A percentile compares a stretch with the other conserved stretches of the same genome.
These are phyloP conservation scores for Drosophila nr. perissopoda DNA, from an alignment of 2,888 invertebrate species.

Conservation along the genomic window DNA sequence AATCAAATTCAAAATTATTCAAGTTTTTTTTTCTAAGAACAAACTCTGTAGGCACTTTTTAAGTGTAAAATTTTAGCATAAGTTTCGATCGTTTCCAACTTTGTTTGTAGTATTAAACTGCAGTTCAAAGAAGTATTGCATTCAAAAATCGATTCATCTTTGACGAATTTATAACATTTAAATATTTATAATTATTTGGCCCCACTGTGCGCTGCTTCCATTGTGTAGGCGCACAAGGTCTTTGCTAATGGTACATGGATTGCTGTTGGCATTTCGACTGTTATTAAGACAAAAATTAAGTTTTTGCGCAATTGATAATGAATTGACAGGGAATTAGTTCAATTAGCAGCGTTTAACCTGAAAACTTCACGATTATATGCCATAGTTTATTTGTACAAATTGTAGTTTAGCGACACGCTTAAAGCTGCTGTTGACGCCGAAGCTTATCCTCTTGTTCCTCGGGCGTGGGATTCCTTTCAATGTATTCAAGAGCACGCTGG, in stretches of 20 bases:
- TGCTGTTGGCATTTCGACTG: constrained; percentile 14
- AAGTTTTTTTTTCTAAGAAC: not conserved
- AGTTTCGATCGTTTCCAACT: too few species aligned
- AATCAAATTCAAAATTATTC: not conserved
- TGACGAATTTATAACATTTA: not conserved
- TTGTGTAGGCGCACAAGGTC: constrained; percentile 17
- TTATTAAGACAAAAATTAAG: constrained; percentile 57
- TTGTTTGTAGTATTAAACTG: not conserved
- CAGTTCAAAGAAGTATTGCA: not conserved
- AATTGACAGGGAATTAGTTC: constrained; percentile 51
- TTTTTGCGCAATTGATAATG: constrained; percentile 29
- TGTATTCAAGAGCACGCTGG: constrained; percentile 68
- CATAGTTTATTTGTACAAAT: constrained; percentile 49
- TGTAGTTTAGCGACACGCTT: constrained; percentile 10
- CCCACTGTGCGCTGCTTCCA: constrained; percentile 20
- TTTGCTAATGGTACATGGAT: constrained; percentile 19
- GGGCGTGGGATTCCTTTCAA: constrained; percentile 74
- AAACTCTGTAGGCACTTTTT: not conserved
- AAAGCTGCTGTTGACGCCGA: constrained; percentile 65
- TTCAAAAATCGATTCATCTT: not conserved
- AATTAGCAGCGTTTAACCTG: constrained; percentile 42
- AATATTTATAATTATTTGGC: not conserved
- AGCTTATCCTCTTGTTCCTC: constrained; percentile 79
- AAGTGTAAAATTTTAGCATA: not conserved
- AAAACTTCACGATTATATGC: constrained; percentile 9